Evolutionary conservation across 1,140 invertebrate genomes (phyloP), one percentile per base, ranked within the genome.

Genomic region (Periplaneta americana): DNA sequence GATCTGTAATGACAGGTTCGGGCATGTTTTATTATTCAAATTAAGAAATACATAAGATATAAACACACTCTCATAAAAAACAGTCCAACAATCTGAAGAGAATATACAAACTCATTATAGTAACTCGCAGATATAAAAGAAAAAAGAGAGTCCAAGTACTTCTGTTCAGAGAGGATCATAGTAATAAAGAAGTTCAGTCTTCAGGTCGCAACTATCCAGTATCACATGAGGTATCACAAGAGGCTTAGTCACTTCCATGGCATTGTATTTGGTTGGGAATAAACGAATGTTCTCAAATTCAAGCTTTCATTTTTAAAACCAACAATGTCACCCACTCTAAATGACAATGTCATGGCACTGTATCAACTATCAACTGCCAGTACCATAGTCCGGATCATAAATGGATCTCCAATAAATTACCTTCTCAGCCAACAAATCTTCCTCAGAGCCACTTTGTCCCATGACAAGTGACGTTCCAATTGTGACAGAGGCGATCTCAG

Each of bases 391-490:
- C n/a, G 79, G 36, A 48, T 82, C 85, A 85, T 85, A 84, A 82
- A 83, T 82, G 17, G 83, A 83, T 31, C 83, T 48, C 75, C 81
- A 83, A 74, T 81, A 83, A 79, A 75, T 87, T 91, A 95, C 94
- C 91, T 94, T 95, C 84, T 95, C 94, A 84, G 90, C 93, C 83
- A 95, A 88, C 82, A 95, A 87, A 88, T 96, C 95, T 89, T 96
- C 95, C 89, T 96, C 95, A 34, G 94, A 95, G 79, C 90, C 93
- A 86, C 92, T 93, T 81, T 88, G 91, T 85, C 87, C 91, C 84
- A 91, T 92, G 84, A 91, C 89, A 84, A 91, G 86, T 6, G 89
- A 89, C 22, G 88, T 88, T 28, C 86, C 88, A 28, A 89, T 82
- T 31, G 88, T 89, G 32, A 89, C 87, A 37, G 92, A 91, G 66